phyloP scores from a whole-genome alignment of 2,888 invertebrate genomes.

The Adelognathus sp. region DNA sequence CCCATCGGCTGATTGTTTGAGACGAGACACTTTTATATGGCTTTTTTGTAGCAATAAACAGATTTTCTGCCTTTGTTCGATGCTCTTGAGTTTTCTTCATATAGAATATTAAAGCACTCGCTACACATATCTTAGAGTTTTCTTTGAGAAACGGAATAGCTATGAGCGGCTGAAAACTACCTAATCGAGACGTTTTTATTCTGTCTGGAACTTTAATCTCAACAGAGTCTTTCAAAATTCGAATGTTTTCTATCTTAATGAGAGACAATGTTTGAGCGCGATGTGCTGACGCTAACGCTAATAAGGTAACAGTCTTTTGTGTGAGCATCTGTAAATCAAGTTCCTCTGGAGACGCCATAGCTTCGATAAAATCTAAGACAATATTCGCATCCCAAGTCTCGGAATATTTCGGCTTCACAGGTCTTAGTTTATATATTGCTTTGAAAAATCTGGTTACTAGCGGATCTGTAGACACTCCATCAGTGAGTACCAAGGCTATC shows the following conservation, averaged over 20 bases:
- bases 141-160: conserved; percentile 19
- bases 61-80: background rate
- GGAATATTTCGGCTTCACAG: conserved; percentile 42
- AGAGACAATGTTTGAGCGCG: conserved; percentile 33
- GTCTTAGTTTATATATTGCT: conserved; percentile 43
- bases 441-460: conserved; percentile 44
- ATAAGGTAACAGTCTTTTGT: background rate
- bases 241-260: conserved; percentile 21
- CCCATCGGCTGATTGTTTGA: conserved; percentile 41
- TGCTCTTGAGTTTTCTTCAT: background rate
- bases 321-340: conserved; percentile 14
- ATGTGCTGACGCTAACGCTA: conserved; percentile 29
- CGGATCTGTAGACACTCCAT: conserved; percentile 2
- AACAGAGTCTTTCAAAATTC: background rate
- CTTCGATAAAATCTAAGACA: conserved; percentile 21
- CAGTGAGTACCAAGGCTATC: conserved; percentile 32
- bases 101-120: conserved; percentile 32
- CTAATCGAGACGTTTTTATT: conserved; percentile 47
- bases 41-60: conserved; percentile 24
- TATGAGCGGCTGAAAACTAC: conserved; percentile 15
- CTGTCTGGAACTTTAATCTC: conserved; percentile 37
- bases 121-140: conserved; percentile 7
- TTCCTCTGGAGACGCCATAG: background rate
- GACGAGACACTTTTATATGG: conserved; percentile 18
- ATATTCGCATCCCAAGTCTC: conserved; percentile 45